phyloP scores from a whole-genome alignment of 1,140 invertebrate species.

The Danaus plexippus region DNA sequence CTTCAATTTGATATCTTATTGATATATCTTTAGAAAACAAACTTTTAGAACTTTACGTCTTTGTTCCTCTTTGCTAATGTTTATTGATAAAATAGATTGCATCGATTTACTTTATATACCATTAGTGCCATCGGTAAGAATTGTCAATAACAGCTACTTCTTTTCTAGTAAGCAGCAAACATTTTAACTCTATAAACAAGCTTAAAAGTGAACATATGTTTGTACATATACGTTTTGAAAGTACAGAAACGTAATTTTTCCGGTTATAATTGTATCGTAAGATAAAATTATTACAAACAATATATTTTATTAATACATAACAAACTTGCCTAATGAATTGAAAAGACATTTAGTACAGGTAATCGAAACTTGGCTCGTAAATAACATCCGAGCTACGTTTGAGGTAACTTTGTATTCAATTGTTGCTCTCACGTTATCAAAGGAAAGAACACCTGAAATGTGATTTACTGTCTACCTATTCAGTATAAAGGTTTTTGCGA shows the following conservation, averaged over 20 bases:
- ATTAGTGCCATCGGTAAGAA: too few species aligned
- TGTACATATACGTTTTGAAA: background rate
- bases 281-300: background rate
- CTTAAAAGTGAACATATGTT: constrained; percentile 1
- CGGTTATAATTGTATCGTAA: constrained; percentile 1
- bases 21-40: too few species aligned
- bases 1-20: too few species aligned
- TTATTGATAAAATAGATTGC: too few species aligned
- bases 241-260: background rate
- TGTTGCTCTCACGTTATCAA: background rate
- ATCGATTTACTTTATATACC: too few species aligned
- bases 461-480: constrained; percentile 4
- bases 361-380: background rate
- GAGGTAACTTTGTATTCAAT: constrained; percentile 3
- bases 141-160: too few species aligned
- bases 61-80: too few species aligned
- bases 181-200: too few species aligned
- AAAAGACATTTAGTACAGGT: background rate
- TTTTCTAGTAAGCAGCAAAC: too few species aligned
- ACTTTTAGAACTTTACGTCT: too few species aligned
- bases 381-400: constrained; percentile 1
- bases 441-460: background rate
- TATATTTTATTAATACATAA: constrained; percentile 1
- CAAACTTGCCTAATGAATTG: constrained; percentile 5
- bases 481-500: background rate